Evolutionary conservation across 1,140 invertebrate genomes (phyloP).

Genomic region (Drosophila quadrilineata): DNA sequence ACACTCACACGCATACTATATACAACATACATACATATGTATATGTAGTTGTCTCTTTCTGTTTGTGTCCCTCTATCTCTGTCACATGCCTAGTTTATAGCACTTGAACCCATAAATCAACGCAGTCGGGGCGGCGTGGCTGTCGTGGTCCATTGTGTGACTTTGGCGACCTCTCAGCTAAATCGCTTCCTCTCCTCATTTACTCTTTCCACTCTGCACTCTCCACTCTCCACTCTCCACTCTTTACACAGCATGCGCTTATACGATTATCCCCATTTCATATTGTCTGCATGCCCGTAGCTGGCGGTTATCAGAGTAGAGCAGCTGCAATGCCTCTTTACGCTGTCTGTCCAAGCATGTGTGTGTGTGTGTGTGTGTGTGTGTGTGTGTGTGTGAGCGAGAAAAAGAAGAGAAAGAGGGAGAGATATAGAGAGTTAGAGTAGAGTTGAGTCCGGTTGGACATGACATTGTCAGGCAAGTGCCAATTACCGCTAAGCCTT

Average conservation of each 20-base stretch:
- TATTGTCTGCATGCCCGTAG: conserved; percentile 9
- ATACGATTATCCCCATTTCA: conserved; percentile 18
- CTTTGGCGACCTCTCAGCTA: conserved; percentile 16
- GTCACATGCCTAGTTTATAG: conserved; percentile 8
- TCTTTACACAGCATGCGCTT: background rate
- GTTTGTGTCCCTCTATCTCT: background rate
- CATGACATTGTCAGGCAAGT: conserved; percentile 32
- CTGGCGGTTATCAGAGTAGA: conserved; percentile 26
- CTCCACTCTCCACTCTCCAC: conserved; percentile 13
- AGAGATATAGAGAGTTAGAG: background rate
- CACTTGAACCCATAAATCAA: conserved; percentile 51
- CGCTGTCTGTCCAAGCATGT: background rate
- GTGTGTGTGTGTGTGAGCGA: background rate
- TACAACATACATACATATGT: conserved; percentile 13
- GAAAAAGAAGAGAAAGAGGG: conserved; percentile 1
- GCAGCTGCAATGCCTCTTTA: background rate
- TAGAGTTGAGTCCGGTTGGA: background rate
- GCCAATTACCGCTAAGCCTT: conserved; percentile 43
- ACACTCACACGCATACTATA: background rate
- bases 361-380: background rate
- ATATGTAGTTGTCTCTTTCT: too few relatives aligned
- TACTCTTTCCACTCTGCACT: conserved; percentile 1
- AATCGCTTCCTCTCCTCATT: background rate
- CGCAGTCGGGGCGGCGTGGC: conserved; percentile 21
- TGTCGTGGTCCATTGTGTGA: conserved; percentile 32